These are phyloP conservation scores for Stigmatopora argus DNA, from an alignment of 2,113 vertebrate genomes.

Conservation along the genomic window DNA sequence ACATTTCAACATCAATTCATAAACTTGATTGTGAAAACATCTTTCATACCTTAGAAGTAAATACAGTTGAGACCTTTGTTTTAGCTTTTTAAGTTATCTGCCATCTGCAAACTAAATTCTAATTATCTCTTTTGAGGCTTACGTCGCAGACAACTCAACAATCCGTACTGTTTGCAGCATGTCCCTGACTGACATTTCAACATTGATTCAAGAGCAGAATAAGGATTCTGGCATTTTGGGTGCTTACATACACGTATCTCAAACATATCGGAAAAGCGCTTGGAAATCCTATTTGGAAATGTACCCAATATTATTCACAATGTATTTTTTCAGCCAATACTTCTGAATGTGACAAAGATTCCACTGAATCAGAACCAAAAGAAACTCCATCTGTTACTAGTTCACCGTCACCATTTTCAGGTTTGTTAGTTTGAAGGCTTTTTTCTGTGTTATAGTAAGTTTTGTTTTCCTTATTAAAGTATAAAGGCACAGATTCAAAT, in stretches of 20 bases:
- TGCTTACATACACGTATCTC: slow-evolving; percentile 5
- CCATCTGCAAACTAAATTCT: background rate
- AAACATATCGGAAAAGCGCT: background rate
- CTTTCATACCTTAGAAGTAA: slow-evolving; percentile 29
- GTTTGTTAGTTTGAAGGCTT: background rate
- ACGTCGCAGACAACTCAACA: background rate
- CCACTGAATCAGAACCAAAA: background rate
- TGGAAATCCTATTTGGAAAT: background rate
- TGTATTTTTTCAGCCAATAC: background rate
- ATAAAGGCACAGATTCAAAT: background rate
- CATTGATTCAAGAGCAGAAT: slow-evolving; percentile 18
- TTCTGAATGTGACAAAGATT: background rate
- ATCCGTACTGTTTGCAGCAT: background rate
- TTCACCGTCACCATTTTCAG: background rate
- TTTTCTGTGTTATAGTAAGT: background rate
- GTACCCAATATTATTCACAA: background rate
- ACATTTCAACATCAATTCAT: background rate
- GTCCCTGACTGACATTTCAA: slow-evolving; percentile 13
- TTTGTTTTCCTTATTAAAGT: background rate
- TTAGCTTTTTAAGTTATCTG: background rate
- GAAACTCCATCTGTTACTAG: background rate
- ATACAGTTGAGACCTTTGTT: background rate
- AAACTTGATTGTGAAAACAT: background rate
- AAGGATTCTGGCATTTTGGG: slow-evolving; percentile 23
- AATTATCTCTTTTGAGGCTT: slow-evolving; percentile 20